phyloP scores from a whole-genome alignment of 2,797 vertebrate species.

The Zalophus californianus region DNA sequence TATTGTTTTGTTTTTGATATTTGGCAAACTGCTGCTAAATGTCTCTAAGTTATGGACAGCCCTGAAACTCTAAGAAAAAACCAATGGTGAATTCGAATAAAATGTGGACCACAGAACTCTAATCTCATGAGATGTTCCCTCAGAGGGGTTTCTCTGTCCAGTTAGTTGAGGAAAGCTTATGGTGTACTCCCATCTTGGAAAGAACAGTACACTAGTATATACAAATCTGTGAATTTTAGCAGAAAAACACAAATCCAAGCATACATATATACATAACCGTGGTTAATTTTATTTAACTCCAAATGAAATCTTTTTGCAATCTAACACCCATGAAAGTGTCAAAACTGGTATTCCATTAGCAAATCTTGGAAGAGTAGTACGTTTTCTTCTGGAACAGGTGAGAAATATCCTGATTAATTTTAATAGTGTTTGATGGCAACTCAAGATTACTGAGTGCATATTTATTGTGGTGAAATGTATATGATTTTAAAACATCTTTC shows the following conservation, averaged over 20 bases:
- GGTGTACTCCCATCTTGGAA: not conserved
- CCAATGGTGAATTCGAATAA: not conserved
- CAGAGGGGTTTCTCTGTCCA: not conserved
- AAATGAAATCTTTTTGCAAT: not conserved
- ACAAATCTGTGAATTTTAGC: not conserved
- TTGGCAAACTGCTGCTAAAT: not conserved
- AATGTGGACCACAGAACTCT: not conserved
- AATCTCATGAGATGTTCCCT: not conserved
- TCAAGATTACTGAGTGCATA: not conserved
- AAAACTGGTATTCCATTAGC: not conserved
- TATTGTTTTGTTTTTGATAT: not conserved
- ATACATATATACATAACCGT: not conserved
- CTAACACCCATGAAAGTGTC: not conserved
- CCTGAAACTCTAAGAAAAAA: not conserved
- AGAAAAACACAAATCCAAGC: not conserved
- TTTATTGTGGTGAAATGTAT: not conserved
- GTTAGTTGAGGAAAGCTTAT: not conserved
- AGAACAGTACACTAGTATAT: not conserved
- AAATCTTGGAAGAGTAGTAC: not conserved
- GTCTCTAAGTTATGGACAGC: not conserved
- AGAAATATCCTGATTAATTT: not conserved
- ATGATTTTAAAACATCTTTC: slow-evolving; percentile 33
- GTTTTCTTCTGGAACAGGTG: not conserved
- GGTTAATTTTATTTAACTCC: not conserved
- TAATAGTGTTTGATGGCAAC: not conserved